Conservation (phyloP, 2,113 vertebrate genomes). For the Tragulus kanchil region DNA sequence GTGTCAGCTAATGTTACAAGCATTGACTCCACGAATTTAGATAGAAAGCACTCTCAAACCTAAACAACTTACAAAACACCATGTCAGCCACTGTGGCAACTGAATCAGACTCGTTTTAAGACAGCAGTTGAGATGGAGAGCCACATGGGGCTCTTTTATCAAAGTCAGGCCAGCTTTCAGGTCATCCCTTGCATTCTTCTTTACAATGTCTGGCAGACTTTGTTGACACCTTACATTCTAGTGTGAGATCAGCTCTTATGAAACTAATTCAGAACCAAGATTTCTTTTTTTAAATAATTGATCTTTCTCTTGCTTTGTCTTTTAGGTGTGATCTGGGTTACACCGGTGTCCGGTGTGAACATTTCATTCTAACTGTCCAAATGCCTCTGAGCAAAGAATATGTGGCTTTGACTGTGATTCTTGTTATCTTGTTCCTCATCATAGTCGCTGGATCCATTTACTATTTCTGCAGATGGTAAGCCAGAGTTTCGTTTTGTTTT, state of each 20-base stretch:
- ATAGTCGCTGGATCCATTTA: slow-evolving; percentile 77
- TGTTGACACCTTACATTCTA: background rate
- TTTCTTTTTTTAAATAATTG: background rate
- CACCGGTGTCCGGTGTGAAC: slow-evolving; percentile 86
- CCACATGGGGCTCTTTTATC: background rate
- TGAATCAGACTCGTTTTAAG: background rate
- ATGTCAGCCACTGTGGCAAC: background rate
- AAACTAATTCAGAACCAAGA: background rate
- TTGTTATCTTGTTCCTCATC: slow-evolving; percentile 79
- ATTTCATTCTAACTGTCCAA: slow-evolving; percentile 85
- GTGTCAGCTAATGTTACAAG: background rate
- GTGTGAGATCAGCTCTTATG: background rate
- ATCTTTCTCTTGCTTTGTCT: background rate
- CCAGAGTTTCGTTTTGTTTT: rapidly evolving
- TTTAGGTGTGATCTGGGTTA: slow-evolving; percentile 88
- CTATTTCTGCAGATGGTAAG: slow-evolving; percentile 89
- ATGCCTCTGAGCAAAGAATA: slow-evolving; percentile 89
- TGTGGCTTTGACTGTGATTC: slow-evolving; percentile 82
- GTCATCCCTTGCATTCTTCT: background rate
- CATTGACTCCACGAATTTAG: background rate
- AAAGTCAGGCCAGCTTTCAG: background rate
- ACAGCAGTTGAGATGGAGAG: background rate
- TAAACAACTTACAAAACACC: background rate
- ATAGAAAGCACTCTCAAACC: background rate
- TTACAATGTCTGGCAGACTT: background rate